Evolutionary conservation across 2,113 vertebrate genomes (phyloP), one percentile per base, ranked within the genome.

Genomic region (Bufo gargarizans): DNA sequence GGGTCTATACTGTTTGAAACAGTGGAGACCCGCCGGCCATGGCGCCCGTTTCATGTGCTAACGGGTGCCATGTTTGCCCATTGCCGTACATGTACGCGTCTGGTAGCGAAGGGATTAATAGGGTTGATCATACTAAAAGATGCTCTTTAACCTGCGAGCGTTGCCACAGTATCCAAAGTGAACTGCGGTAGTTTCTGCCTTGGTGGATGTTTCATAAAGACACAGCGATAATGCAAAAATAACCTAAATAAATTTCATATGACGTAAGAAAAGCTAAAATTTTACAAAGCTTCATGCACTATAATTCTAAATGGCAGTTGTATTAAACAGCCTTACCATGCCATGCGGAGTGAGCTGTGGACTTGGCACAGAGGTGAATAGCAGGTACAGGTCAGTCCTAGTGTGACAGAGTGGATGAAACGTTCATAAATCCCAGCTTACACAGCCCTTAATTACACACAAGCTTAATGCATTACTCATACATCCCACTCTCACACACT

Each of bases 331-430:
- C 9, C 14, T 71, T 43, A 43, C 69, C 4, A 45, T 71, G 22
- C 69, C 69, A 71, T 14, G 10, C 69, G 14, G 22, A 71, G 33
- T 71, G 12, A 43, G 11, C 69, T 12, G 69, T 71, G 69, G 33
- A 71, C 33, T 71, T 71, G 14, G 22, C 69, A 43, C 16, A 76
- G 43, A 86, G 72, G 72, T 50, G 72, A 74, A 77, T 86, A 43
- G 72, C 72, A 86, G 16, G 72, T 77, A 20, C 84, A 77, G 67
- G 84, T 77, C 65, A 84, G 53, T 84, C 82, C 82, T 55, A 71
- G 22, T 85, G 55, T 58, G 56, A 61, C 58, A 74, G 22, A 61
- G 55, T 61, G 71, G 84, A 85, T 85, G 33, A 77, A 47, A 77
- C 20, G 12, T 61, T 77, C 33, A 33, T 65, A 63, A 86, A 86